phyloP scores from a whole-genome alignment of 2,797 vertebrate genomes.

The Cygnus olor region DNA sequence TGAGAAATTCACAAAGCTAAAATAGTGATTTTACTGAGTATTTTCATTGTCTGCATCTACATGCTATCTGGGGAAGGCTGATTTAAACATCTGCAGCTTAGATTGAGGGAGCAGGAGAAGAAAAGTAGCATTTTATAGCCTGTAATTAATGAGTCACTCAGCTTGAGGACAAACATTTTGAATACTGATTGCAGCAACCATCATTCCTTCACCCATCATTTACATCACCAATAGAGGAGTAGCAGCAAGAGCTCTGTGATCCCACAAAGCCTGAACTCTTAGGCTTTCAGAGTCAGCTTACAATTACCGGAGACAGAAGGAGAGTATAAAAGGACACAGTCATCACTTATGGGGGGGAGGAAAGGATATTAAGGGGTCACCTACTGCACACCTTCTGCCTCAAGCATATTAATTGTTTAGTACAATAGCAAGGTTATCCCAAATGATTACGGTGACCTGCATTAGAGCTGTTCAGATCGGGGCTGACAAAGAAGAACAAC shows the following conservation, averaged over 20 bases:
- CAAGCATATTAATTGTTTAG: neutral
- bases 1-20: neutral
- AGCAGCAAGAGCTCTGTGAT: neutral
- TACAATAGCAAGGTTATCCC: neutral
- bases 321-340: neutral
- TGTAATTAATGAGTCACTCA: slow-evolving; percentile 62
- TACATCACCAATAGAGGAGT: neutral
- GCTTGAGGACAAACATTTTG: slow-evolving; percentile 55
- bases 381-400: neutral
- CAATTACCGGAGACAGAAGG: neutral
- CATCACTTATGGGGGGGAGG: neutral
- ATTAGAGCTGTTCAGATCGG: neutral
- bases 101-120: neutral
- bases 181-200: slow-evolving; percentile 26
- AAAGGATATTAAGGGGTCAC: neutral
- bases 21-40: neutral
- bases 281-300: neutral
- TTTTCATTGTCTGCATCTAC: neutral
- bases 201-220: neutral
- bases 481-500: neutral
- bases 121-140: slow-evolving; percentile 41
- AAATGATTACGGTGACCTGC: neutral
- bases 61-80: neutral
- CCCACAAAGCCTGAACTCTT: neutral
- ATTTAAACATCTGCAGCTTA: slow-evolving; percentile 20